phyloP scores from a whole-genome alignment of 2,888 invertebrate genomes.

The Cephonodes hylas region DNA sequence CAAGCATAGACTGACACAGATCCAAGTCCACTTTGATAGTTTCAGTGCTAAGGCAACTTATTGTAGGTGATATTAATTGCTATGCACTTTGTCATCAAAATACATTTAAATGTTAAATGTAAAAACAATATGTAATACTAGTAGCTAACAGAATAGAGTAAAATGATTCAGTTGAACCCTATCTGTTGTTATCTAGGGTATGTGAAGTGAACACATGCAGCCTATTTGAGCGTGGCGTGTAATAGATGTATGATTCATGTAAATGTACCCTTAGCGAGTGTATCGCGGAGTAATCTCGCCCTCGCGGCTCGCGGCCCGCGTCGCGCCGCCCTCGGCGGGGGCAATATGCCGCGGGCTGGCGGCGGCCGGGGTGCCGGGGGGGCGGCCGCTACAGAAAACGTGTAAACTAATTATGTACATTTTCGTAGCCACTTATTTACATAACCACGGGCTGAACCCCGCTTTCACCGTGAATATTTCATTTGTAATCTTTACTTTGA shows the following conservation, averaged over 20 bases:
- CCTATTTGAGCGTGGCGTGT: conserved; percentile 65
- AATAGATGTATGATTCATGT: conserved; percentile 77
- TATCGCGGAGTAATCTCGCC: conserved; percentile 69
- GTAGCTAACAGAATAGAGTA: conserved; percentile 30
- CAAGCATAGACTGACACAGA: too few relatives aligned
- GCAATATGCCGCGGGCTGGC: conserved; percentile 60
- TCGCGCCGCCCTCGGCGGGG: conserved; percentile 24
- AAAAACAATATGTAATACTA: background rate
- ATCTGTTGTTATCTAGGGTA: conserved; percentile 63
- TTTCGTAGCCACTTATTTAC: conserved; percentile 81
- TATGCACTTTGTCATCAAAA: too few relatives aligned
- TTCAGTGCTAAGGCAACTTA: too few relatives aligned
- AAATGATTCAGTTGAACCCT: conserved; percentile 62
- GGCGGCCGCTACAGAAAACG: conserved; percentile 69
- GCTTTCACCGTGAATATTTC: conserved; percentile 82
- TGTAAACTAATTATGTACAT: conserved; percentile 82
- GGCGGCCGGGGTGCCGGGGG: conserved; percentile 48
- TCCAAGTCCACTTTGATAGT: too few relatives aligned
- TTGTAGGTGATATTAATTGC: too few relatives aligned
- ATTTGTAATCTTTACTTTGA: conserved; percentile 80
- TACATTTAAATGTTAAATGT: background rate
- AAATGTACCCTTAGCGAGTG: conserved; percentile 76
- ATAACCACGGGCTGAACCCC: conserved; percentile 76
- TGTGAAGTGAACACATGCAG: conserved; percentile 72
- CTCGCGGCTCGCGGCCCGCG: conserved; percentile 31